Percentiles rank a stretch among this genome's conserved stretches.
These are phyloP conservation scores for Chrysolina americana DNA, from an alignment of 2,888 invertebrate species.

Conservation along the genomic window DNA sequence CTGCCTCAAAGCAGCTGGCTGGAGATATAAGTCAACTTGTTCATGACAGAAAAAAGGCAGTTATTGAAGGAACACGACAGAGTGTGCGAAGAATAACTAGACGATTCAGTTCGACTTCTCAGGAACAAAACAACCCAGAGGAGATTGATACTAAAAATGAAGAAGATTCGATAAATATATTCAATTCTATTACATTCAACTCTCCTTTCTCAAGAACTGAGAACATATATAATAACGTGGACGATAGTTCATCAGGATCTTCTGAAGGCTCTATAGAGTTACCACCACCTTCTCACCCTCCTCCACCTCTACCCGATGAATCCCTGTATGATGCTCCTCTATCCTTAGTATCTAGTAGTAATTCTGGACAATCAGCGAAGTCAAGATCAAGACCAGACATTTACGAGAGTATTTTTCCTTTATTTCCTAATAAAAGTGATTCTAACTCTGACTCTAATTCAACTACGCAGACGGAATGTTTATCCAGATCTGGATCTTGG, in stretches of 20 bases:
- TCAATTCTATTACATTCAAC: conserved; percentile 69
- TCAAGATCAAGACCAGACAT: conserved; percentile 52
- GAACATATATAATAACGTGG: conserved; percentile 62
- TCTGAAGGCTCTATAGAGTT: conserved; percentile 63
- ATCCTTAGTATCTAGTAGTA: conserved; percentile 63
- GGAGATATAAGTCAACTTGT: conserved; percentile 74
- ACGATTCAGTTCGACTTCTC: conserved; percentile 61
- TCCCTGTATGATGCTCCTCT: conserved; percentile 72
- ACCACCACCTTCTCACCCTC: conserved; percentile 75
- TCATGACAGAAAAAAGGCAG: conserved; percentile 73
- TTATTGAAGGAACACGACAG: conserved; percentile 76
- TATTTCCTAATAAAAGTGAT: conserved; percentile 62
- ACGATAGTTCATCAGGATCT: conserved; percentile 49
- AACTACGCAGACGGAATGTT: conserved; percentile 54
- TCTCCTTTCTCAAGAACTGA: conserved; percentile 57
- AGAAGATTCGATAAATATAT: conserved; percentile 68
- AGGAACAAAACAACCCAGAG: conserved; percentile 49
- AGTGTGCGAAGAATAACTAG: conserved; percentile 66
- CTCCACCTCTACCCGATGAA: conserved; percentile 74
- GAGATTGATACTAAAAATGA: conserved; percentile 47
- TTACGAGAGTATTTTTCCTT: conserved; percentile 70
- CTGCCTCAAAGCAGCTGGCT: conserved; percentile 72
- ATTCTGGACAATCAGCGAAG: conserved; percentile 64
- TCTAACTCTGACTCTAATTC: conserved; percentile 53
- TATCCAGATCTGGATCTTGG: conserved; percentile 72